A percentile compares a stretch with the other conserved stretches of the same genome.
Conservation (phyloP, 2,113 vertebrate species). For the Gavialis gangeticus region DNA sequence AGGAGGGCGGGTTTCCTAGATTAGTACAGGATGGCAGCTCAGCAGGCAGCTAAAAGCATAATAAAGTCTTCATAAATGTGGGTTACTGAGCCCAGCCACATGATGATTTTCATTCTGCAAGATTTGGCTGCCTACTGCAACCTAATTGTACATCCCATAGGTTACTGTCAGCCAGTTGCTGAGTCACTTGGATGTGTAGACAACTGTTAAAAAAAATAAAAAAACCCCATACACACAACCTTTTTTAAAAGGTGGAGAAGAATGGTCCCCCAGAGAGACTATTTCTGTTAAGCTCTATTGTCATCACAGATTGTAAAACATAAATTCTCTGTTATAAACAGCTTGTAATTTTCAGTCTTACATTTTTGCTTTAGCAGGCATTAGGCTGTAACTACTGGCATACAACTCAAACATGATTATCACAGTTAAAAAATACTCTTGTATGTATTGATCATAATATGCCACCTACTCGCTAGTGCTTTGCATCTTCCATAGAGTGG, state of each 20-base stretch:
- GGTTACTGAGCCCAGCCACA: background rate
- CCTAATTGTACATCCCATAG: constrained; percentile 47
- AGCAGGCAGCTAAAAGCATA: background rate
- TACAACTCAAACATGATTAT: constrained; percentile 64
- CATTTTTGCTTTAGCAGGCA: constrained; percentile 51
- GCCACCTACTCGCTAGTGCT: constrained; percentile 20
- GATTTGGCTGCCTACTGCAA: background rate
- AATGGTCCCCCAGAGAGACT: constrained; percentile 66
- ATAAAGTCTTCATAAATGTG: background rate
- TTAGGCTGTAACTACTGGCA: constrained; percentile 46
- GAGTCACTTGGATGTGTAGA: constrained; percentile 60
- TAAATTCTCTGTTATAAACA: constrained; percentile 71
- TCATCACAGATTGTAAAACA: constrained; percentile 65
- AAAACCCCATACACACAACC: background rate
- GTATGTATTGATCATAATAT: constrained; percentile 52
- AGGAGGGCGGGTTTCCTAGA: background rate
- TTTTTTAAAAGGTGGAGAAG: constrained; percentile 53
- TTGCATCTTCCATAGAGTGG: background rate
- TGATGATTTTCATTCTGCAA: constrained; percentile 29
- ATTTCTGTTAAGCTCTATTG: constrained; percentile 64
- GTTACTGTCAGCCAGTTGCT: constrained; percentile 54
- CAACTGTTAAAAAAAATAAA: constrained; percentile 54
- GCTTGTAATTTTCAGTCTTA: constrained; percentile 73
- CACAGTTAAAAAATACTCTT: constrained; percentile 52
- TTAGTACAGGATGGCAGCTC: background rate